Percentiles rank a stretch among this genome's conserved stretches.
Conservation (phyloP, 2,797 vertebrate species). For the Ptychadena robeensis region DNA sequence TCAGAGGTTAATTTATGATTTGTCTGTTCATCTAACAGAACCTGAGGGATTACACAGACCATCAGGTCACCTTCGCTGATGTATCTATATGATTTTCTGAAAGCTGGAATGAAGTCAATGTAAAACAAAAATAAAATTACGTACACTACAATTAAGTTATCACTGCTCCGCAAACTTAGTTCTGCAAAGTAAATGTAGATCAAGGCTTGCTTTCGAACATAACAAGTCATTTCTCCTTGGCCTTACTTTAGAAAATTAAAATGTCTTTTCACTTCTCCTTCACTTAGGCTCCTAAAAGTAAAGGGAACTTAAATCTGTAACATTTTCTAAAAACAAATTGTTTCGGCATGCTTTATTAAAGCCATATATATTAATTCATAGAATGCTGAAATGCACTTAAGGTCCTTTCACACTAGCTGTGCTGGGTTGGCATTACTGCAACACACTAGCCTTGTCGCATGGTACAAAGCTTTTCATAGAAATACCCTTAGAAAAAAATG, state of each 20-base stretch:
- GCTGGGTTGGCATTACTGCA: too few species aligned
- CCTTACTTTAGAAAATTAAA: conserved; percentile 61
- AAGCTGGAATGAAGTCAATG: conserved; percentile 65
- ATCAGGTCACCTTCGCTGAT: conserved; percentile 65
- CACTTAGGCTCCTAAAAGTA: background rate
- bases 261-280: conserved; percentile 42
- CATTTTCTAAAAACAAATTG: too few species aligned
- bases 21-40: conserved; percentile 62
- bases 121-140: conserved; percentile 66
- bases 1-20: conserved; percentile 51
- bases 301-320: background rate
- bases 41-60: conserved; percentile 59
- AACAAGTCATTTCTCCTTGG: conserved; percentile 60
- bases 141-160: conserved; percentile 56
- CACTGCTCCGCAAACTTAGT: conserved; percentile 58
- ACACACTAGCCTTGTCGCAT: too few species aligned
- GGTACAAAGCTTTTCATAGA: too few species aligned
- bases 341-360: too few species aligned
- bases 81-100: conserved; percentile 65
- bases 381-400: too few species aligned
- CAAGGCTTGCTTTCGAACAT: conserved; percentile 59
- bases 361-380: background rate
- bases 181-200: conserved; percentile 61
- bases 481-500: too few species aligned
- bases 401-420: too few species aligned